Percentiles rank a stretch among this genome's conserved stretches.
phyloP scores from a whole-genome alignment of 2,797 vertebrate species.

The Cheirogaleus major region DNA sequence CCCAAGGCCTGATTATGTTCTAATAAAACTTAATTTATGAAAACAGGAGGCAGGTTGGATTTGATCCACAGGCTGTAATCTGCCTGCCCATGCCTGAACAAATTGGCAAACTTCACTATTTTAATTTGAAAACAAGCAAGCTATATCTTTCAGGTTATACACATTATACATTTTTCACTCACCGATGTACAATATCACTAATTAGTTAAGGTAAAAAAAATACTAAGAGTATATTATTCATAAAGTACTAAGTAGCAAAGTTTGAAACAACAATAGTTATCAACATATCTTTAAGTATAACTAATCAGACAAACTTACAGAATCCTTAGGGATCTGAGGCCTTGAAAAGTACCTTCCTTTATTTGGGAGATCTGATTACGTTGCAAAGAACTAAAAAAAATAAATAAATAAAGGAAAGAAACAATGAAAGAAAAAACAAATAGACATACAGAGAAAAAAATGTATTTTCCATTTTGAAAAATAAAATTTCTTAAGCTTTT shows the following conservation, averaged over 20 bases:
- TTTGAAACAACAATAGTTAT: background rate
- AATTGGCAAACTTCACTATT: background rate
- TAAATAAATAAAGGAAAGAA: background rate
- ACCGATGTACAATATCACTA: background rate
- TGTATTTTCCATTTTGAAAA: slow-evolving; percentile 29
- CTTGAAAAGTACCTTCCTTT: slow-evolving; percentile 91
- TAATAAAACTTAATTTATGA: background rate
- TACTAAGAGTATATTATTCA: background rate
- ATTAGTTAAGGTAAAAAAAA: background rate
- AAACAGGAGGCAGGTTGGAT: background rate
- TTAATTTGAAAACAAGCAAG: slow-evolving; percentile 15
- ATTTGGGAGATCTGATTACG: slow-evolving; percentile 94
- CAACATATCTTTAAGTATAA: background rate
- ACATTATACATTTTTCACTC: background rate
- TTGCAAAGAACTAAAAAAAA: slow-evolving; percentile 92
- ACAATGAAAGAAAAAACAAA: background rate
- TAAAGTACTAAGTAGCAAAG: background rate
- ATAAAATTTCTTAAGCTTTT: background rate
- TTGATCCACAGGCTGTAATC: background rate
- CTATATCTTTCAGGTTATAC: background rate
- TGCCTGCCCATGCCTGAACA: background rate
- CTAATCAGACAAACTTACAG: slow-evolving; percentile 90
- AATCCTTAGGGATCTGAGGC: slow-evolving; percentile 91
- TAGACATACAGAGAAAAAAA: background rate
- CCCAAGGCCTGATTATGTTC: background rate